Evolutionary conservation across 2,888 invertebrate genomes (phyloP).

Genomic region (Nomada lathburiana): DNA sequence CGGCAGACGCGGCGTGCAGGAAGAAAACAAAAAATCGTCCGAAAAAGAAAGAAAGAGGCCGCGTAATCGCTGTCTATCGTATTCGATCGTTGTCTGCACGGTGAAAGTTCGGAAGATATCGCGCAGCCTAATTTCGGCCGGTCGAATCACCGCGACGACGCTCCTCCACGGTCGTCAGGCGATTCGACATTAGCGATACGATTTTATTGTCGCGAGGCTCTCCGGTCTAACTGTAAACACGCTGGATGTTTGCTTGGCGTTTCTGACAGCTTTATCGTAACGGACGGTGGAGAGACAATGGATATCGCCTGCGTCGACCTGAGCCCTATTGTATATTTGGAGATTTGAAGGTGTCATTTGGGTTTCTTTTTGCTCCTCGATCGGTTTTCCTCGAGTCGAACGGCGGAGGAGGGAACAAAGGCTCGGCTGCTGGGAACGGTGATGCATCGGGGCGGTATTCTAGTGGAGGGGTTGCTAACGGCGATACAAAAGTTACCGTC

Average conservation of each 20-base stretch:
- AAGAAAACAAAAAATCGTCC: slow-evolving; percentile 7
- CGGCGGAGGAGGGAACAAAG: slow-evolving; percentile 11
- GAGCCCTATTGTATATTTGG: background rate
- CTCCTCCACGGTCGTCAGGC: background rate
- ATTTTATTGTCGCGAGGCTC: slow-evolving; percentile 27
- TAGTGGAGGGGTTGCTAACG: background rate
- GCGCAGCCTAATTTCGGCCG: slow-evolving; percentile 44
- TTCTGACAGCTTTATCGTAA: slow-evolving; percentile 43
- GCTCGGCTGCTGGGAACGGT: background rate
- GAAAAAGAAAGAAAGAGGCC: slow-evolving; percentile 20
- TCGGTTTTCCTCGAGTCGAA: background rate
- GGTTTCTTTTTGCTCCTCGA: background rate
- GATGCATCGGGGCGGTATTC: background rate
- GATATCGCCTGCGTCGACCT: background rate
- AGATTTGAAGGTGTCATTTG: background rate
- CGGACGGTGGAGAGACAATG: slow-evolving; percentile 19
- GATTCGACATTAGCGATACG: slow-evolving; percentile 17
- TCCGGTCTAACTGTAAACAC: slow-evolving; percentile 38
- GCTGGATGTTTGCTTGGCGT: background rate
- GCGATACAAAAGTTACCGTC: background rate
- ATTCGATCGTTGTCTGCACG: slow-evolving; percentile 8
- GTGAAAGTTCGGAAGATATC: slow-evolving; percentile 48
- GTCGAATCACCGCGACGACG: background rate
- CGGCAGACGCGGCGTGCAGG: background rate
- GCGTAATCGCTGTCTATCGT: slow-evolving; percentile 27